A percentile compares a stretch with the other conserved stretches of the same genome.
Evolutionary conservation across 23 tunicate genomes (phyloP).

Genomic region (Ciona savignyi): DNA sequence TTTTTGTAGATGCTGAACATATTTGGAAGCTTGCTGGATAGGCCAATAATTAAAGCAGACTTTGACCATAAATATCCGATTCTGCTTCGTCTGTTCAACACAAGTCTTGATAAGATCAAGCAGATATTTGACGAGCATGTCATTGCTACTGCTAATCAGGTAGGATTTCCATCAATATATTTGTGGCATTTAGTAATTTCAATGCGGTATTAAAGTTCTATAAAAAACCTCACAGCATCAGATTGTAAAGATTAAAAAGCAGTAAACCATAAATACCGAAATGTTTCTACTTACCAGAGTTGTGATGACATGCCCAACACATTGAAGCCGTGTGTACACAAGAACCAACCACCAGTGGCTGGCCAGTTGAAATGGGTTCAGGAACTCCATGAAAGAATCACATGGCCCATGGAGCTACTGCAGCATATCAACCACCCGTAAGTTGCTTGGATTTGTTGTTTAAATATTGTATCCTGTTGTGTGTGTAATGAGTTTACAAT

Average conservation of each 20-base stretch:
- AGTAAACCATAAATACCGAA: not conserved
- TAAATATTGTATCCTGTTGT: too few species aligned
- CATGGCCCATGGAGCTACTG: slow-evolving; percentile 77
- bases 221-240: too few species aligned
- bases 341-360: slow-evolving; percentile 87
- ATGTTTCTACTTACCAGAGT: not conserved
- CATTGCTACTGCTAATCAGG: slow-evolving; percentile 33
- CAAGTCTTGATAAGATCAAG: slow-evolving; percentile 42
- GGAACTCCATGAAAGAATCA: slow-evolving; percentile 64
- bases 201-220: too few species aligned
- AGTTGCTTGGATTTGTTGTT: not conserved
- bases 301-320: slow-evolving; percentile 21
- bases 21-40: slow-evolving; percentile 81
- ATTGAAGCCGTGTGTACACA: slow-evolving; percentile 62
- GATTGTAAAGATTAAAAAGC: too few species aligned
- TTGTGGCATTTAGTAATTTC: too few species aligned
- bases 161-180: too few species aligned
- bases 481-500: too few species aligned
- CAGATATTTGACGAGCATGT: slow-evolving; percentile 70
- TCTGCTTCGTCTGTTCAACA: slow-evolving; percentile 48
- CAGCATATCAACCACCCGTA: slow-evolving; percentile 69
- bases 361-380: slow-evolving; percentile 82
- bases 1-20: slow-evolving; percentile 40
- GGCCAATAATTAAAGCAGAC: slow-evolving; percentile 79
- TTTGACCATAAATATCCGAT: slow-evolving; percentile 76